phyloP scores from a whole-genome alignment of 2,888 invertebrate genomes.

The Gasteruption jaculator region DNA sequence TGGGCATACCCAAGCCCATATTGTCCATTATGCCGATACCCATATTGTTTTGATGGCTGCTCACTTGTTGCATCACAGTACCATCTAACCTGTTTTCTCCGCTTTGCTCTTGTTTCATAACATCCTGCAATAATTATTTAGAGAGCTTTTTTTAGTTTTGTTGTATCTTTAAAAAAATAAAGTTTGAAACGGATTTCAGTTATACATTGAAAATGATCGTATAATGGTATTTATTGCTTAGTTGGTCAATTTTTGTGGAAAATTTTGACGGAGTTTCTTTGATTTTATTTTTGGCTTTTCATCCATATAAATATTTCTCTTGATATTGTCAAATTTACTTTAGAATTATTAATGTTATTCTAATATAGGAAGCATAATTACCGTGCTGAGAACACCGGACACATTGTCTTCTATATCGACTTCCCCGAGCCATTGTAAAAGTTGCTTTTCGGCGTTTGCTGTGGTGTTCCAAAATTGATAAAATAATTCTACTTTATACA shows the following conservation, averaged over 20 bases:
- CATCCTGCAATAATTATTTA: conserved; percentile 30
- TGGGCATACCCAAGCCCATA: conserved; percentile 42
- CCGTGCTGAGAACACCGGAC: conserved; percentile 39
- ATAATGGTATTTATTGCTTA: too few species aligned
- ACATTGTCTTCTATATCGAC: conserved; percentile 43
- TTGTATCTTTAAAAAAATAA: too few species aligned
- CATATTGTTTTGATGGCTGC: conserved; percentile 43
- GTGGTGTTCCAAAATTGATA: conserved; percentile 71
- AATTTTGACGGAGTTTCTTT: too few species aligned
- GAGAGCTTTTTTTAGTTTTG: not conserved
- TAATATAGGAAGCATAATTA: too few species aligned
- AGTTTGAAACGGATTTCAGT: too few species aligned
- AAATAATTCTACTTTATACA: conserved; percentile 66
- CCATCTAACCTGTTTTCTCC: conserved; percentile 46
- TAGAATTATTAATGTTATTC: too few species aligned
- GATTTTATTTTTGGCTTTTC: too few species aligned
- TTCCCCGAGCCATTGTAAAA: conserved; percentile 49
- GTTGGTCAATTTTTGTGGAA: too few species aligned
- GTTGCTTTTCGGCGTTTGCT: conserved; percentile 63
- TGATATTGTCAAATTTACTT: too few species aligned
- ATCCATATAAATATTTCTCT: too few species aligned
- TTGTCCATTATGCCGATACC: conserved; percentile 46
- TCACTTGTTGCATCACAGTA: conserved; percentile 42
- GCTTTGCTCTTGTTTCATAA: conserved; percentile 44
- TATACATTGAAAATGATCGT: too few species aligned